These are phyloP conservation scores for Protodeltote pygarga DNA, from an alignment of 2,888 invertebrate genomes.

Conservation along the genomic window DNA sequence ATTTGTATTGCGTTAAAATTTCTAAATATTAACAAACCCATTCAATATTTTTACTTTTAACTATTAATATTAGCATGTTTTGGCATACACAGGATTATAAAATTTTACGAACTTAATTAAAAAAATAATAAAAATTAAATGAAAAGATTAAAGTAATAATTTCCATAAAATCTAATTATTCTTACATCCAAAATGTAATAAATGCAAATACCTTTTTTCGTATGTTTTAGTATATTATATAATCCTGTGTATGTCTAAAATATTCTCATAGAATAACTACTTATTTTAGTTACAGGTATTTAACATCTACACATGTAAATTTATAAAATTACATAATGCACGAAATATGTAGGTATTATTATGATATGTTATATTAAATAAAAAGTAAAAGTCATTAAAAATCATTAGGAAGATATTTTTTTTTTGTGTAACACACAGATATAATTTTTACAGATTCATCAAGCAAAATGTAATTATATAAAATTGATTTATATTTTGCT, in stretches of 20 bases:
- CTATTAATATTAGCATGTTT: neutral
- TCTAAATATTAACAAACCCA: constrained; percentile 6
- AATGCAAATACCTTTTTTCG: no score
- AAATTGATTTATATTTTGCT: neutral
- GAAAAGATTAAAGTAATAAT: no score
- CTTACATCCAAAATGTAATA: no score
- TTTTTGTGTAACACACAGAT: no score
- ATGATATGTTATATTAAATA: constrained; percentile 29
- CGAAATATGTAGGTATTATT: constrained; percentile 17
- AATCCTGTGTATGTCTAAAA: constrained; percentile 5
- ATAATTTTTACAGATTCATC: no score
- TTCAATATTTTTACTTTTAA: neutral
- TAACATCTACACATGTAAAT: constrained; percentile 3
- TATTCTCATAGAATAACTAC: neutral
- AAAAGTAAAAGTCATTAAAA: neutral
- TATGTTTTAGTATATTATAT: no score
- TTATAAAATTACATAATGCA: constrained; percentile 22
- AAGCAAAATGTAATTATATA: no score
- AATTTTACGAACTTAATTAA: neutral
- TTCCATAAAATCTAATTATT: no score
- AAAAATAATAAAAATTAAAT: neutral
- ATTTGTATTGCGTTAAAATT: constrained; percentile 6
- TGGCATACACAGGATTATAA: neutral
- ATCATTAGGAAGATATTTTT: neutral
- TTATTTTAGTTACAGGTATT: constrained; percentile 10